A percentile compares a stretch with the other conserved stretches of the same genome.
Conservation (phyloP, 2,113 vertebrate species). For the Accipiter virgatus region DNA sequence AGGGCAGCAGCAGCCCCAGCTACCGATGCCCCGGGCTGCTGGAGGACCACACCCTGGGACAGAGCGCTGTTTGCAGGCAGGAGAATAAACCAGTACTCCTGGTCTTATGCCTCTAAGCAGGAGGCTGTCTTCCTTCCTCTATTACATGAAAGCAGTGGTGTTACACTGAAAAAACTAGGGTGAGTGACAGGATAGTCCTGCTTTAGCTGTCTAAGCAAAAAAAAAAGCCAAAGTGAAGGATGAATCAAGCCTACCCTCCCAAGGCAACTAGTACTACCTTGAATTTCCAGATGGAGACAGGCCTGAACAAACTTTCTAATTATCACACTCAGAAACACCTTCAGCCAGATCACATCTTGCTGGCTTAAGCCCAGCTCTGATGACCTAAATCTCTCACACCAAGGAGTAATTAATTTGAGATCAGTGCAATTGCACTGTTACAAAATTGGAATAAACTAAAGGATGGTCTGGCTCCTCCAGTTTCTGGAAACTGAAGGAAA, state of each 20-base stretch:
- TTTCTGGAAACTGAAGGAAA: not conserved
- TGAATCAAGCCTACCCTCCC: not conserved
- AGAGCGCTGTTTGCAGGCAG: not conserved
- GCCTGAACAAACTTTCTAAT: not conserved
- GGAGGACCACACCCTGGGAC: not conserved
- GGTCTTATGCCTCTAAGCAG: not conserved
- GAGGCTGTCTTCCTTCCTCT: not conserved
- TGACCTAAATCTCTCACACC: not conserved
- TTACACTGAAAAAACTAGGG: not conserved
- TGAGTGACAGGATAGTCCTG: not conserved
- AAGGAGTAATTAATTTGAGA: not conserved
- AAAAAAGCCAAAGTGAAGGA: not conserved
- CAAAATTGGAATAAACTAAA: not conserved
- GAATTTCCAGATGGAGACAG: not conserved
- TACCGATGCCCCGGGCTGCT: not conserved
- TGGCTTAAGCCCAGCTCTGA: not conserved
- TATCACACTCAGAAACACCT: not conserved
- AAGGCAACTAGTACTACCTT: not conserved
- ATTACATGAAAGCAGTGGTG: not conserved
- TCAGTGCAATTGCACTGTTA: not conserved
- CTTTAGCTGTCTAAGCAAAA: not conserved
- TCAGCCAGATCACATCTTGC: not conserved
- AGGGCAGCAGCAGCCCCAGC: not conserved
- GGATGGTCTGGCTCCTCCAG: not conserved
- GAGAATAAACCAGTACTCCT: not conserved